Percentiles rank a stretch among this genome's conserved stretches.
These are phyloP conservation scores for Meriones psammophilus DNA, from an alignment of 2,797 vertebrate genomes.

Conservation along the genomic window DNA sequence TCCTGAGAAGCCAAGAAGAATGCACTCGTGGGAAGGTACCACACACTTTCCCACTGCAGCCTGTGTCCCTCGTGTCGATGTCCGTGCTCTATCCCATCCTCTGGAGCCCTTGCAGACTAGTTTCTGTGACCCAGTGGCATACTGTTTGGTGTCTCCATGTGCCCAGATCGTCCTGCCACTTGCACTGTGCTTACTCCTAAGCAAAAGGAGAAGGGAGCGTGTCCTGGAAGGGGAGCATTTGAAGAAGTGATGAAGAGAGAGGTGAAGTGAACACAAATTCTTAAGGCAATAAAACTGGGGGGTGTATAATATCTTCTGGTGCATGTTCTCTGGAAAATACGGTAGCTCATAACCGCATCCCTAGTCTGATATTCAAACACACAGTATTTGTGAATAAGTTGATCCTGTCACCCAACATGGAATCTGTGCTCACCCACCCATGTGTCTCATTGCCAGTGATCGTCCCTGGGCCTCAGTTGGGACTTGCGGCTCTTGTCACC, in stretches of 20 bases:
- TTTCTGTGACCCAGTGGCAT: slow-evolving; percentile 85
- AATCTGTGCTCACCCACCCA: slow-evolving; percentile 88
- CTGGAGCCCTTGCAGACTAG: slow-evolving; percentile 86
- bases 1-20: slow-evolving; percentile 89
- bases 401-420: slow-evolving; percentile 88
- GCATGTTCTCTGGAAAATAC: slow-evolving; percentile 89
- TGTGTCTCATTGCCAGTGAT: slow-evolving; percentile 88
- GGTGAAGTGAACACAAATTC: slow-evolving; percentile 80
- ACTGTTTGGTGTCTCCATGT: slow-evolving; percentile 83
- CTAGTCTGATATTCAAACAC: slow-evolving; percentile 87
- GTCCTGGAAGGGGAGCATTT: slow-evolving; percentile 16
- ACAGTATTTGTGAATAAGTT: slow-evolving; percentile 90
- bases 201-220: slow-evolving; percentile 62
- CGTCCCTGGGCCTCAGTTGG: slow-evolving; percentile 81
- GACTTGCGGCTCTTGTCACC: background rate
- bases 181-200: slow-evolving; percentile 85
- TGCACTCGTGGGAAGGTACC: slow-evolving; percentile 80
- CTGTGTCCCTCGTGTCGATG: slow-evolving; percentile 78
- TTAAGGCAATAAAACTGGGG: slow-evolving; percentile 90
- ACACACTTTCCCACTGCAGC: slow-evolving; percentile 85
- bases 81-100: slow-evolving; percentile 86
- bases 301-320: slow-evolving; percentile 88
- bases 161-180: slow-evolving; percentile 83
- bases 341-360: slow-evolving; percentile 86
- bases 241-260: slow-evolving; percentile 65